Conservation (phyloP, 2,888 invertebrate species). For the Chrysolina haemoptera region DNA sequence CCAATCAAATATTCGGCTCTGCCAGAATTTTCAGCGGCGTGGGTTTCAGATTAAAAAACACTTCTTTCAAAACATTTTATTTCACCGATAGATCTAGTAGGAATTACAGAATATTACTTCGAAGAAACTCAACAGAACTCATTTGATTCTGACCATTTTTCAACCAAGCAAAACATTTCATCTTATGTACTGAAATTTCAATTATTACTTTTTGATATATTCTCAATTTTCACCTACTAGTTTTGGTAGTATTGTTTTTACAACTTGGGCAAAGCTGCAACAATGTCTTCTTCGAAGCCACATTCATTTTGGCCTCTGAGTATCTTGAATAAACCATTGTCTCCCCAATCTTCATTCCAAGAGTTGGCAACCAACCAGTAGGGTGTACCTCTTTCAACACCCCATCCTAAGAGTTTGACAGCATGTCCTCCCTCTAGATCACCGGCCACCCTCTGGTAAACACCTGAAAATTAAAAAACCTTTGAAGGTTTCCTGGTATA, state of each 20-base stretch:
- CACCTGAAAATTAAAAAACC: slow-evolving; percentile 69
- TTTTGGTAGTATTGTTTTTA: background rate
- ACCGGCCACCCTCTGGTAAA: slow-evolving; percentile 78
- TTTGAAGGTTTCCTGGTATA: background rate
- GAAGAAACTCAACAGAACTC: too few relatives aligned
- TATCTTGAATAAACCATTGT: slow-evolving; percentile 90
- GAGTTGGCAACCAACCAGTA: slow-evolving; percentile 69
- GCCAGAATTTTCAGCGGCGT: too few relatives aligned
- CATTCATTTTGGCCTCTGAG: slow-evolving; percentile 84
- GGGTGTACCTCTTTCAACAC: slow-evolving; percentile 78
- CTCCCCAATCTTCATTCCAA: slow-evolving; percentile 76
- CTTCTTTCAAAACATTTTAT: too few relatives aligned
- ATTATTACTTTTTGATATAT: too few relatives aligned
- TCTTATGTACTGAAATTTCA: too few relatives aligned
- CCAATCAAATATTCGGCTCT: too few relatives aligned
- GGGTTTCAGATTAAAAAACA: too few relatives aligned
- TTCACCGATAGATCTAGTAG: too few relatives aligned
- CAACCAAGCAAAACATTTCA: too few relatives aligned
- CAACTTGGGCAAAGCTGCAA: slow-evolving; percentile 70
- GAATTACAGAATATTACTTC: too few relatives aligned
- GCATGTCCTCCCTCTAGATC: slow-evolving; percentile 91
- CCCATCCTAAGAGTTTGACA: slow-evolving; percentile 92
- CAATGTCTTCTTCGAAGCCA: slow-evolving; percentile 81
- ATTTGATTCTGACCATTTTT: too few relatives aligned
- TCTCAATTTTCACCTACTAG: too few relatives aligned